Evolutionary conservation across 35 echinoderm and acorn worm genomes (phyloP), one percentile per base, ranked within the genome.

Genomic region (Ophiothrix spiculata): DNA sequence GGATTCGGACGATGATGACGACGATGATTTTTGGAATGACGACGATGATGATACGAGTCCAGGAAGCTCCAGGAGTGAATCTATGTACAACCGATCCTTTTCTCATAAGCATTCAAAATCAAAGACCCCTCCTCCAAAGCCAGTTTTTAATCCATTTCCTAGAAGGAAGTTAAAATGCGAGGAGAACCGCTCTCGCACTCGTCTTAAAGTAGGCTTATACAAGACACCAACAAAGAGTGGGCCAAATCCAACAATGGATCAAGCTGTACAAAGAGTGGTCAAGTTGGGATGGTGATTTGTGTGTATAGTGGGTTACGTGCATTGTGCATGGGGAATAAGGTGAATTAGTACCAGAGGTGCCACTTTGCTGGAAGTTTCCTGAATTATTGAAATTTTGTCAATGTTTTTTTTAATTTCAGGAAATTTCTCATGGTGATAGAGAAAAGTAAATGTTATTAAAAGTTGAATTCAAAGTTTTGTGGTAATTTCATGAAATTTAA

Each of bases 151-250:
- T 38, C 88, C 88, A 31, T 90, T 90, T 36, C 88, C 88, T 19
- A 83, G 46, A 42, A 21, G 88, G 10, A 37, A 73, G 21, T 46
- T 90, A 28, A 76, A 39, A 36, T 84, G 88, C 37, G 77, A 75
- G 15, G 46, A 77, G 80, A 54, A 83, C 40, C 38, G 88, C 37
- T 77, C 88, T 31, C 81, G 88, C 28, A 90, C 42, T 0, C 16
- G 88, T 38, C 81, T 90, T 64, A 90, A 90, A 40, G 64, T 90
- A 39, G 88, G 88, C 35, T 63, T 90, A 39, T 90, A 90, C 46
- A 84, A 84, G 29, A 64, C 56, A 13, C 29, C 42, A 19, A 56
- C 31, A 0, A n/a, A 60, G 54, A 19, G 78, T 39, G 60, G 60
- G 3, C 60, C 17, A 25, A 69, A n/a, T 28, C 8, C 3, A 69